A percentile compares a stretch with the other conserved stretches of the same genome.
Evolutionary conservation across 2,888 invertebrate species (phyloP).

Genomic region (Chrysolina oricalcia): DNA sequence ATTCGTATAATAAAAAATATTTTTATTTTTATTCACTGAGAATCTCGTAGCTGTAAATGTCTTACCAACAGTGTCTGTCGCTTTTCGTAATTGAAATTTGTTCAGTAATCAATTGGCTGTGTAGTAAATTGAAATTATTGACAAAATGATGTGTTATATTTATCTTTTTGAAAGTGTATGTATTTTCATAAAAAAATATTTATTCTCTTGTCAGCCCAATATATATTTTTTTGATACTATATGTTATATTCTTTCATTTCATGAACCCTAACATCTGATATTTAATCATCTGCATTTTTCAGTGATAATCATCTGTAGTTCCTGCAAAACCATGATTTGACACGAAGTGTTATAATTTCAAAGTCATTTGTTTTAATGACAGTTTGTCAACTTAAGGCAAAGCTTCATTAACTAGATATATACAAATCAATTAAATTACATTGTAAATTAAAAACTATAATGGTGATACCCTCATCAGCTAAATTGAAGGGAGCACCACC

Average conservation of each 20-base stretch:
- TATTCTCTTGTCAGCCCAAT: conserved; percentile 13
- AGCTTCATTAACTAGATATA: too few relatives aligned
- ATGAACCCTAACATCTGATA: too few relatives aligned
- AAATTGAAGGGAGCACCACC: too few relatives aligned
- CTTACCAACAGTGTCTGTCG: conserved; percentile 14
- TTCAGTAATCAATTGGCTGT: conserved; percentile 23
- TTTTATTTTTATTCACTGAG: background rate
- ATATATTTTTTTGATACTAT: conserved; percentile 24
- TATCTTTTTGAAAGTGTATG: conserved; percentile 13
- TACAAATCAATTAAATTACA: too few relatives aligned
- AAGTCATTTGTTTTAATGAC: too few relatives aligned
- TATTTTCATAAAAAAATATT: conserved; percentile 17
- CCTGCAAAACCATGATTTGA: too few relatives aligned
- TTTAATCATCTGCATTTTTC: too few relatives aligned
- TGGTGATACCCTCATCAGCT: too few relatives aligned
- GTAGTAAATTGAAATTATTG: conserved; percentile 23
- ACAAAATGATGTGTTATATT: conserved; percentile 17
- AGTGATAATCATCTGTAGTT: background rate
- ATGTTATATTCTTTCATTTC: background rate
- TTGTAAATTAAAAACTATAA: too few relatives aligned
- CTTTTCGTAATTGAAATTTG: conserved; percentile 11
- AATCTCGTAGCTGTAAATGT: conserved; percentile 4
- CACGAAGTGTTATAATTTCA: too few relatives aligned
- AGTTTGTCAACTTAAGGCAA: too few relatives aligned
- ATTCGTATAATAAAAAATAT: background rate